Evolutionary conservation across 2,113 vertebrate genomes (phyloP), one percentile per base, ranked within the genome.

Genomic region (Upupa epops): DNA sequence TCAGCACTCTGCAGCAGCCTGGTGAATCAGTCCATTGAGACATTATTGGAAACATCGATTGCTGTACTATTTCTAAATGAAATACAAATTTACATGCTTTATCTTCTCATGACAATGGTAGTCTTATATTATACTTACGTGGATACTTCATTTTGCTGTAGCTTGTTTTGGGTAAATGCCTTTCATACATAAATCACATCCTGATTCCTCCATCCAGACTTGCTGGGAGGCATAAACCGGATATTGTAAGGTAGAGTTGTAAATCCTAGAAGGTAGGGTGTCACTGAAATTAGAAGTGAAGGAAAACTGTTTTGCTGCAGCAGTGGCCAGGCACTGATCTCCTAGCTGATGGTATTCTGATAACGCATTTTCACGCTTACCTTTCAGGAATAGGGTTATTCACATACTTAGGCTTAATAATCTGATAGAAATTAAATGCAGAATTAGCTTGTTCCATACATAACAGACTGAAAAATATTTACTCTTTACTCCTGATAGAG

Each of bases 121-220:
- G 68, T 49, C 56, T 87, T 63, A 76, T 84, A 89, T 89, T 79
- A 46, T 48, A 34, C 55, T 77, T 92, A 46, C 91, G 25, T 80
- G 28, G 25, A 48, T 72, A 37, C 42, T 92, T 93, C 77, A 54
- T 88, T 93, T 90, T 85, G 63, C 52, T 76, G 31, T 66, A 76
- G 78, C 63, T 94, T 93, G 83, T 91, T 94, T 94, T 87, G 70
- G 22, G 36, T 40, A 91, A 86, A 68, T 84, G 70, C 28, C 49
- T 84, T 90, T 78, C 54, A 31, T 40, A 54, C 37, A 52, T 88
- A 69, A 90, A 82, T 95, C 63, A 42, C 26, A 36, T 29, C 12
- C 18, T 36, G 84, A 59, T 45, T 85, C 26, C 70, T 85, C 34
- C 37, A 76, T 42, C n/a, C 34, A 66, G 26, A 34, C 63, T 87